A percentile compares a stretch with the other conserved stretches of the same genome.
phyloP scores from a whole-genome alignment of 2,797 vertebrate species.

The Protosalanx chinensis region DNA sequence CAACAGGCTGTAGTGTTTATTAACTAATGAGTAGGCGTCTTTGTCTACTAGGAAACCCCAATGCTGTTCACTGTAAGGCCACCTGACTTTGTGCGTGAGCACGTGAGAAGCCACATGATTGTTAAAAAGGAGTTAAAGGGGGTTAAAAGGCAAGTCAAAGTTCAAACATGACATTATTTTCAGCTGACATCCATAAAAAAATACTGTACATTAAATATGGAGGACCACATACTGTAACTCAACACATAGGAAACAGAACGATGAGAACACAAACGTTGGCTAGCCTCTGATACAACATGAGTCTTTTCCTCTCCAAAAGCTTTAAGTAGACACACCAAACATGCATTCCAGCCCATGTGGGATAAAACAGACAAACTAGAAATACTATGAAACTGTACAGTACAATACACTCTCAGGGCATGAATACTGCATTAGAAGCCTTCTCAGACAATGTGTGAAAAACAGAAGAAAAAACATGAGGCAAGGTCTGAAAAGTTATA shows the following conservation, averaged over 20 bases:
- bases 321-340: slow-evolving; percentile 50
- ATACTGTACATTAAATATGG: background rate
- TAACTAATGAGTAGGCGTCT: slow-evolving; percentile 70
- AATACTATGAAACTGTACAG: slow-evolving; percentile 55
- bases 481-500: slow-evolving; percentile 29
- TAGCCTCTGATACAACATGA: background rate
- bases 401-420: slow-evolving; percentile 47
- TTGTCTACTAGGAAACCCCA: slow-evolving; percentile 57
- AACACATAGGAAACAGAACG: background rate
- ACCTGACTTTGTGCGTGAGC: slow-evolving; percentile 23
- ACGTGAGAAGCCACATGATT: background rate
- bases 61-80: slow-evolving; percentile 66
- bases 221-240: background rate
- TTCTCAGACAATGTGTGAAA: slow-evolving; percentile 72
- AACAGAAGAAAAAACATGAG: slow-evolving; percentile 37
- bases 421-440: slow-evolving; percentile 64
- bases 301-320: slow-evolving; percentile 27
- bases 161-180: background rate
- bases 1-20: slow-evolving; percentile 63
- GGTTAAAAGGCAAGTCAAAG: too few species aligned
- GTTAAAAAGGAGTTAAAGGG: background rate
- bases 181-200: background rate
- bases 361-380: slow-evolving; percentile 51
- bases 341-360: slow-evolving; percentile 49
- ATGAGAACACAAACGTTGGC: background rate